These are phyloP conservation scores for Gobius niger DNA, from an alignment of 2,113 vertebrate genomes.

Conservation along the genomic window DNA sequence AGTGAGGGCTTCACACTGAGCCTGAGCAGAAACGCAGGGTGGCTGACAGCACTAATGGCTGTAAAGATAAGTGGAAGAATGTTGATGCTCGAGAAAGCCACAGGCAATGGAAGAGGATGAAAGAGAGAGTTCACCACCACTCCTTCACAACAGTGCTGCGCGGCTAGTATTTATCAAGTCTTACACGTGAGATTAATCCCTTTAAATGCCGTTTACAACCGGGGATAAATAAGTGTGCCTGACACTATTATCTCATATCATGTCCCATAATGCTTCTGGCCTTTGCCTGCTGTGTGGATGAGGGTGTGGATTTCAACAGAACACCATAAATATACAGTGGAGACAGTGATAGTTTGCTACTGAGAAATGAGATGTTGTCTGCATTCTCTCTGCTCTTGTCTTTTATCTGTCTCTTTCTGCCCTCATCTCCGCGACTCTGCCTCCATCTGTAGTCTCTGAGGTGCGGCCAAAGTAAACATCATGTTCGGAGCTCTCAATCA, in stretches of 20 bases:
- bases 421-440: conserved; percentile 27
- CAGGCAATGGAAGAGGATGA: conserved; percentile 71
- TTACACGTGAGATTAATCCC: conserved; percentile 60
- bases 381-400: conserved; percentile 21
- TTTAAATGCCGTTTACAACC: conserved; percentile 44
- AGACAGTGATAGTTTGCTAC: conserved; percentile 22
- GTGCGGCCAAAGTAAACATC: conserved; percentile 68
- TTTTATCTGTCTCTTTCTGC: conserved; percentile 42
- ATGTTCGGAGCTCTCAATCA: conserved; percentile 61
- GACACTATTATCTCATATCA: conserved; percentile 41
- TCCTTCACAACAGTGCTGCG: conserved; percentile 62
- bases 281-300: conserved; percentile 40
- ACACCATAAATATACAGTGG: conserved; percentile 29
- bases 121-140: conserved; percentile 65
- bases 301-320: conserved; percentile 17
- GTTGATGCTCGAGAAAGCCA: conserved; percentile 73
- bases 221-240: conserved; percentile 47
- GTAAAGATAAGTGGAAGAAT: conserved; percentile 83
- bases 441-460: conserved; percentile 50
- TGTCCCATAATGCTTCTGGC: conserved; percentile 33
- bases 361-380: conserved; percentile 41
- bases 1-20: conserved; percentile 66
- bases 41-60: conserved; percentile 77
- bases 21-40: conserved; percentile 73
- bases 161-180: conserved; percentile 64